A percentile compares a stretch with the other conserved stretches of the same genome.
phyloP scores from a whole-genome alignment of 2,888 invertebrate species.

The Agrotis exclamationis region DNA sequence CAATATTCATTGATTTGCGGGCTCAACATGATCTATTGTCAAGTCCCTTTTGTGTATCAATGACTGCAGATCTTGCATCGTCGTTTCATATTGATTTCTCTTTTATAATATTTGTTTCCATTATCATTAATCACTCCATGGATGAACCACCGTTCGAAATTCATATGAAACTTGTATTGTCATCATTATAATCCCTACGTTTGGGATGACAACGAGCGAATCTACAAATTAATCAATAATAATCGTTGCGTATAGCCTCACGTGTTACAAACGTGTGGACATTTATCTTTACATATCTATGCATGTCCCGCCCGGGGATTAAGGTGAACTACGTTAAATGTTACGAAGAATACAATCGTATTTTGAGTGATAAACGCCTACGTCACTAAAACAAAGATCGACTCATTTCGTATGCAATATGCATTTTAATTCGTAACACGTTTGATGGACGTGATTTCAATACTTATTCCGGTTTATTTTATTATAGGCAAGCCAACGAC shows the following conservation, averaged over 20 bases:
- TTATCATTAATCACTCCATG: too few relatives aligned
- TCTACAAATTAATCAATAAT: conserved; percentile 32
- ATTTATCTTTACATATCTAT: background rate
- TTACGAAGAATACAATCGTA: conserved; percentile 6
- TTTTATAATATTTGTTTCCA: too few relatives aligned
- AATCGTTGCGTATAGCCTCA: conserved; percentile 14
- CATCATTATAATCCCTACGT: conserved; percentile 4
- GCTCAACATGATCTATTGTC: too few relatives aligned
- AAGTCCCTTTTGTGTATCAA: background rate
- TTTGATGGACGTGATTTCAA: conserved; percentile 44
- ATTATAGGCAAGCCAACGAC: conserved; percentile 11
- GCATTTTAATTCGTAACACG: conserved; percentile 40
- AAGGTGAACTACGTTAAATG: background rate
- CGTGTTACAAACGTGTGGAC: conserved; percentile 22
- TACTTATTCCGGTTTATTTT: conserved; percentile 24
- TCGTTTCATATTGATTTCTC: too few relatives aligned
- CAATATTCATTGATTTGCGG: too few relatives aligned
- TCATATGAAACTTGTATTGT: background rate
- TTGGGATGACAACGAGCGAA: conserved; percentile 9
- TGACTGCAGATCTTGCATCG: background rate
- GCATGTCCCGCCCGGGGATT: conserved; percentile 1
- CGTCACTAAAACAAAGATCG: conserved; percentile 17
- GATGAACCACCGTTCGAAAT: background rate
- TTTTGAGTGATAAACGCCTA: conserved; percentile 41
- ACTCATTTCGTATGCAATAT: conserved; percentile 25